Conservation (phyloP, 2,888 invertebrate species). For the Caenorhabditis wallacei region DNA sequence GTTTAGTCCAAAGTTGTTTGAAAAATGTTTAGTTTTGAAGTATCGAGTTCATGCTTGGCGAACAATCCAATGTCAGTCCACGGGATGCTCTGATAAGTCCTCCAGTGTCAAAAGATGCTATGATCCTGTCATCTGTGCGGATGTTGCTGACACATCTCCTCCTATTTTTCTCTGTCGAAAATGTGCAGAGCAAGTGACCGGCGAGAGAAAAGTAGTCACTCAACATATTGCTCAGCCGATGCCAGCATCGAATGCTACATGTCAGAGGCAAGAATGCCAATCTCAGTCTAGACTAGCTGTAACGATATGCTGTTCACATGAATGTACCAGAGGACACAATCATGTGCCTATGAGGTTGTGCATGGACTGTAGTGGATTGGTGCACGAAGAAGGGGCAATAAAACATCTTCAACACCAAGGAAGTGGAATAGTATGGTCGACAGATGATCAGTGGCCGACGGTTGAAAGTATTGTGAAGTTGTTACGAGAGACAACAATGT, state of each 20-base stretch:
- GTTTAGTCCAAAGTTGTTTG: too few species aligned
- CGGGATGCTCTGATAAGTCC: conserved; percentile 75
- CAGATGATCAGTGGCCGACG: conserved; percentile 75
- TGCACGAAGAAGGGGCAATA: conserved; percentile 68
- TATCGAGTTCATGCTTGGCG: conserved; percentile 72
- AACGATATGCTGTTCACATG: conserved; percentile 96
- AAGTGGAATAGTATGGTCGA: conserved; percentile 76
- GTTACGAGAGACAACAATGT: conserved; percentile 90
- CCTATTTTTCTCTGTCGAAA: conserved; percentile 86
- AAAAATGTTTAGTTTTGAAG: too few species aligned
- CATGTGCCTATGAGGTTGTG: conserved; percentile 93
- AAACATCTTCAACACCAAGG: conserved; percentile 70
- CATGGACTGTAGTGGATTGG: conserved; percentile 77
- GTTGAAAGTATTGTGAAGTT: conserved; percentile 85
- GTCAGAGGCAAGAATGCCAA: conserved; percentile 88
- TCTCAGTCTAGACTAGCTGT: conserved; percentile 93
- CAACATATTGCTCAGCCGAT: conserved; percentile 80
- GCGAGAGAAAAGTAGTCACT: conserved; percentile 81
- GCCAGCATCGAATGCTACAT: conserved; percentile 79
- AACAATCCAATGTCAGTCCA: conserved; percentile 74
- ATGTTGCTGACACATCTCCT: conserved; percentile 88
- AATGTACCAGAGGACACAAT: conserved; percentile 96
- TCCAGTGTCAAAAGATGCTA: conserved; percentile 89
- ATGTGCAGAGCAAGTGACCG: conserved; percentile 87
- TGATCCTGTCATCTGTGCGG: conserved; percentile 92